A percentile compares a stretch with the other conserved stretches of the same genome.
Evolutionary conservation across 2,113 vertebrate species (phyloP).

Genomic region (Podiceps cristatus): DNA sequence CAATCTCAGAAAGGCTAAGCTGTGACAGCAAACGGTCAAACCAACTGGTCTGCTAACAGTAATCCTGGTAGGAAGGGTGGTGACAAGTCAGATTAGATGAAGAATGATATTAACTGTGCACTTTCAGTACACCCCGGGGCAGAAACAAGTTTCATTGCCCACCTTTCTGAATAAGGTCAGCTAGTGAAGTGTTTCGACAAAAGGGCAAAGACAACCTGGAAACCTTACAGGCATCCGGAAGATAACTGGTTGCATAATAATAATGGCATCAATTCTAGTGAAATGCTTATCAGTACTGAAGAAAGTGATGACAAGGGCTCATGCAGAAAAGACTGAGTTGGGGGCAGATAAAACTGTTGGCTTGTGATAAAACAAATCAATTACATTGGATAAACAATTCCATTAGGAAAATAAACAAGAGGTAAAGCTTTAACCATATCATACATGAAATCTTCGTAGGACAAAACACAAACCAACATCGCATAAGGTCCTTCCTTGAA

Average conservation of each 20-base stretch:
- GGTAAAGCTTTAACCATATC: neutral
- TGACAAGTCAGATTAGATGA: neutral
- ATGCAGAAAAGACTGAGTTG: neutral
- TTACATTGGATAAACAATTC: neutral
- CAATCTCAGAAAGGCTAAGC: neutral
- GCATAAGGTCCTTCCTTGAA: neutral
- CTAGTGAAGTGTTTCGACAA: neutral
- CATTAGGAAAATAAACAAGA: neutral
- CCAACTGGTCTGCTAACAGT: neutral
- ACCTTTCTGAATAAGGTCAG: slow-evolving; percentile 5
- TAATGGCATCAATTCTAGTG: neutral
- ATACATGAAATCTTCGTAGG: neutral
- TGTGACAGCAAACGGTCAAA: neutral
- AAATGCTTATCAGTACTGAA: neutral
- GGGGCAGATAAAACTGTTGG: neutral
- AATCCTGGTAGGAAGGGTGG: neutral
- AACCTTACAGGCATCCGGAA: neutral
- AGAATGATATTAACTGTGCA: neutral
- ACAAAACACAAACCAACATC: neutral
- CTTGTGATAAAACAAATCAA: neutral
- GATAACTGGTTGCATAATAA: neutral
- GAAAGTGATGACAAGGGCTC: neutral
- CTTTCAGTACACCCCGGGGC: neutral
- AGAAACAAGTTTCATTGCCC: neutral
- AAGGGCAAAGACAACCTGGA: neutral